A percentile compares a stretch with the other conserved stretches of the same genome.
These are phyloP conservation scores for Aporophyla nigra DNA, from an alignment of 2,888 invertebrate species.

Conservation along the genomic window DNA sequence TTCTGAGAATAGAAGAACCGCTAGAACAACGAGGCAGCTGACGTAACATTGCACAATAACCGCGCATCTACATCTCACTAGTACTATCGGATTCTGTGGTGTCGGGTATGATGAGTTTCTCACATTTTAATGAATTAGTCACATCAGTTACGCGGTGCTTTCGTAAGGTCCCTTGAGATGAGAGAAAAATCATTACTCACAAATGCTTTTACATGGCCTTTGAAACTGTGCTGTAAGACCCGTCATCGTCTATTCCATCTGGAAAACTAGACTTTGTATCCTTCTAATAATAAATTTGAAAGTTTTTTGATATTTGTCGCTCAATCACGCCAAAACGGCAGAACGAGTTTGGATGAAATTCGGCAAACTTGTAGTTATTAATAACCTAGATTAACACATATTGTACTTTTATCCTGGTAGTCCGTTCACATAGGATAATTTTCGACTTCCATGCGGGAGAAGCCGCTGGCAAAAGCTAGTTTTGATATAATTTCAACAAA, in stretches of 20 bases:
- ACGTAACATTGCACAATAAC: conserved; percentile 49
- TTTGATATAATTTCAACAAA: conserved; percentile 35
- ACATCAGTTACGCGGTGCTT: conserved; percentile 37
- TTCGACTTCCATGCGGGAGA: too few species aligned
- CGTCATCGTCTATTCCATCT: conserved; percentile 18
- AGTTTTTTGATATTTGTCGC: too few species aligned
- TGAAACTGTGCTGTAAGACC: conserved; percentile 13
- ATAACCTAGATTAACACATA: too few species aligned
- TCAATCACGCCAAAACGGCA: too few species aligned
- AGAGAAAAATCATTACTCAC: conserved; percentile 41
- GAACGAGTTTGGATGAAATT: too few species aligned
- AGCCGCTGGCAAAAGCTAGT: too few species aligned
- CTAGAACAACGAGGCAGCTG: conserved; percentile 7
- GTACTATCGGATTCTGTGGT: conserved; percentile 27
- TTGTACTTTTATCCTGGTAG: too few species aligned
- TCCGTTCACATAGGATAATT: too few species aligned
- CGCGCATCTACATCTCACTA: conserved; percentile 15
- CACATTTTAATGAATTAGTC: conserved; percentile 47
- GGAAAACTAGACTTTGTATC: conserved; percentile 24
- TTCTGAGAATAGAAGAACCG: not conserved
- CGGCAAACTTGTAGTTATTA: too few species aligned
- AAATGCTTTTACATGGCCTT: conserved; percentile 3
- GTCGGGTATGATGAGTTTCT: conserved; percentile 31
- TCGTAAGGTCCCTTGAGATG: conserved; percentile 37
- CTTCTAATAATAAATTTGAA: too few species aligned